Base-by-base conservation (phyloP, 2,113 vertebrate species). In the Cochlearius cochlearius region DNA sequence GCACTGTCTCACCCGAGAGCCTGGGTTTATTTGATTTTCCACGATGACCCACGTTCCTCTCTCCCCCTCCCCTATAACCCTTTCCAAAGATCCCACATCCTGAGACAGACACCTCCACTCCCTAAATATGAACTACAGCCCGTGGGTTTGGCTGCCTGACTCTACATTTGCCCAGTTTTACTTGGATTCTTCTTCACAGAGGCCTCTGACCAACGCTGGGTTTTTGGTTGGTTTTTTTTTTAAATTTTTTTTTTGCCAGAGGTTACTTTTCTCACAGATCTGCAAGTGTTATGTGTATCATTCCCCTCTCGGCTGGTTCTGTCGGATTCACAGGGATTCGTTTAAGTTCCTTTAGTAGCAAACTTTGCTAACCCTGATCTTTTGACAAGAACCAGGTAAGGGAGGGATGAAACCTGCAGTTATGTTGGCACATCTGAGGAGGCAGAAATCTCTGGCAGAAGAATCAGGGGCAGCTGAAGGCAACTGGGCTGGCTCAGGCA, bases 1-100 rank as follows among this genome's bases (percentile, higher is more conserved):
- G n/a, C 49, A 50, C 15, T 25, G 21, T 10, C 18, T 52, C 38
- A 49, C 11, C 10, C 1, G 0, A 39, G 5, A 43, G 7, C 50
- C 55, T 41, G 36, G 47, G 30, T 36, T 67, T 36, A 34, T 59
- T 55, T 49, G 38, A 38, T 71, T 84, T 64, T 59, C 30, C 58
- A 20, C 17, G 38, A 22, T 18, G 14, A 49, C 27, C 27, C 38
- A 19, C 2, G 2, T 19, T 60, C 12, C 8, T 78, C 7, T 55
- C 36, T 49, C 14, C 13, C 9, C 7, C 5, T 62, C 36, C 32
- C 34, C 49, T 45, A 2, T 14, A 78, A 58, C 17, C 36, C 15
- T 63, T 63, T 63, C 29, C 25, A 26, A 60, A 83, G 25, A 16
- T 22, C 10, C 21, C 64, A 15, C 9, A 18, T 27, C 36, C 41